Conservation (phyloP, 2,888 invertebrate genomes). For the Microctonus aethiopoides region DNA sequence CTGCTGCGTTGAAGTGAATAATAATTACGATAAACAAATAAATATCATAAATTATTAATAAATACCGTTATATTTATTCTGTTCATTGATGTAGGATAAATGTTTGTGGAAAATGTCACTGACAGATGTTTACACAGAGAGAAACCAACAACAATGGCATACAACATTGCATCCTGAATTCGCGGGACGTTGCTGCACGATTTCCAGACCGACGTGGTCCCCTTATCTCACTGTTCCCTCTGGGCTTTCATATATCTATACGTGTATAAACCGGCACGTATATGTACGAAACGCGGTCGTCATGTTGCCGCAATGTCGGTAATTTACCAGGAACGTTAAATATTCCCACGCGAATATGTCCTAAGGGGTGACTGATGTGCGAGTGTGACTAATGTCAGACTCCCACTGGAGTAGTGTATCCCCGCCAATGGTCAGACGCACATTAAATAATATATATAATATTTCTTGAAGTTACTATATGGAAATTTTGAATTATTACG, state of each 20-base stretch:
- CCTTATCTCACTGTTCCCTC: constrained; percentile 14
- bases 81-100: neutral
- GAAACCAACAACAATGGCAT: neutral
- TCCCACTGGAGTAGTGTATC: constrained; percentile 47
- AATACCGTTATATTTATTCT: too few relatives aligned
- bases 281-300: constrained; percentile 12
- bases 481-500: neutral
- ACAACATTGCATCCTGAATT: neutral
- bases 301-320: constrained; percentile 27
- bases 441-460: neutral
- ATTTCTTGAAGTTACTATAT: neutral
- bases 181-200: neutral
- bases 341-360: constrained; percentile 59
- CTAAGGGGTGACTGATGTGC: constrained; percentile 53
- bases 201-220: constrained; percentile 1
- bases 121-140: neutral
- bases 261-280: neutral
- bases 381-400: constrained; percentile 56
- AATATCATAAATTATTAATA: too few relatives aligned
- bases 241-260: constrained; percentile 16
- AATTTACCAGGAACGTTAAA: constrained; percentile 48
- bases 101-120: neutral
- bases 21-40: too few relatives aligned
- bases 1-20: too few relatives aligned
- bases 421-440: neutral